Conservation (phyloP, 1,140 invertebrate genomes). For the Antheraea mylitta region DNA sequence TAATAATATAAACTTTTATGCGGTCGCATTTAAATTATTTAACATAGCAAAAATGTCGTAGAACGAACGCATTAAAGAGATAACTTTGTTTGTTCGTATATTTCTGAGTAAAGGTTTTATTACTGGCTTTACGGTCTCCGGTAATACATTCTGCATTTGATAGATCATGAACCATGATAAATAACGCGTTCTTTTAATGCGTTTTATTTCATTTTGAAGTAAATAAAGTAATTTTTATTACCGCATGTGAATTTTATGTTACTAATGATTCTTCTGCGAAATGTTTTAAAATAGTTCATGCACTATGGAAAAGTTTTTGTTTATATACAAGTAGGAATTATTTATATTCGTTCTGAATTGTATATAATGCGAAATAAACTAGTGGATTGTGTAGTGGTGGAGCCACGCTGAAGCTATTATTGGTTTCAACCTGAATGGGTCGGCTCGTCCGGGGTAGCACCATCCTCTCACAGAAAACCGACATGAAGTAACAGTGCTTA, state of each 20-base stretch:
- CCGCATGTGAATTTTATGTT: background rate
- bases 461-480: too few relatives aligned
- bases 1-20: background rate
- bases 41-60: conserved; percentile 1
- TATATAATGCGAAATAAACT: too few relatives aligned
- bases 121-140: background rate
- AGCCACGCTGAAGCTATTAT: too few relatives aligned
- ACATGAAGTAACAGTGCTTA: too few relatives aligned
- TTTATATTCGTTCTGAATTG: too few relatives aligned
- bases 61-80: background rate
- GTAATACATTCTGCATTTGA: conserved; percentile 1
- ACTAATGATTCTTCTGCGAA: background rate
- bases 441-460: too few relatives aligned
- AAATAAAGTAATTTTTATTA: conserved; percentile 3
- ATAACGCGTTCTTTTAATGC: background rate
- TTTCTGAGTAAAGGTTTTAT: conserved; percentile 4
- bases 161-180: background rate
- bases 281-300: background rate
- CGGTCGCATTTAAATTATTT: background rate
- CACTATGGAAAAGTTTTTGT: too few relatives aligned
- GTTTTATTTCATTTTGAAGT: background rate
- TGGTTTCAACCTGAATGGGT: too few relatives aligned
- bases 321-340: too few relatives aligned
- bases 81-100: conserved; percentile 2
- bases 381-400: too few relatives aligned